Evolutionary conservation across 2,113 vertebrate species (phyloP).

Genomic region (Chamaetylas fuelleborni): DNA sequence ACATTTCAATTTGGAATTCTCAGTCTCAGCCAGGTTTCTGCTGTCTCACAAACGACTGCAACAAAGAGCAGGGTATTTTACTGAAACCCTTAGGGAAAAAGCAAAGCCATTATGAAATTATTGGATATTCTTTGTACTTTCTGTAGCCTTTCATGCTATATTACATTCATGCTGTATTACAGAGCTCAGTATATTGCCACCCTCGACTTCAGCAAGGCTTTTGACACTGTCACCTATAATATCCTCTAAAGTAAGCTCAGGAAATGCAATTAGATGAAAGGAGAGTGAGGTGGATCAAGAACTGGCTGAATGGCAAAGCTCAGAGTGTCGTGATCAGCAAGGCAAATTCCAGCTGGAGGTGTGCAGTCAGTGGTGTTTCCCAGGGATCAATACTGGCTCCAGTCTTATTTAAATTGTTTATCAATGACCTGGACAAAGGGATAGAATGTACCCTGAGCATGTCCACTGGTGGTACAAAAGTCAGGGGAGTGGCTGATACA

Average conservation of each 20-base stretch:
- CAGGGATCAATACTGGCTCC: neutral
- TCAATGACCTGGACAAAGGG: neutral
- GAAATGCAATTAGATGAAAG: neutral
- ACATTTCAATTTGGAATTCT: neutral
- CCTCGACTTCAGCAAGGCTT: fast-evolving
- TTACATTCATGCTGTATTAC: neutral
- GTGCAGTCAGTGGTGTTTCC: neutral
- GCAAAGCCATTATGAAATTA: neutral
- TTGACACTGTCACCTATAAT: neutral
- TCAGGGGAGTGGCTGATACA: fast-evolving
- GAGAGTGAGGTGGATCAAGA: neutral
- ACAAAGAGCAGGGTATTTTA: neutral
- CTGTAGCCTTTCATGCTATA: neutral
- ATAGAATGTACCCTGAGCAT: neutral
- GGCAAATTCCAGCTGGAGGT: neutral
- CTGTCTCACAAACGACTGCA: neutral
- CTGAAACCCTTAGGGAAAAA: neutral
- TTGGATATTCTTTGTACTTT: neutral
- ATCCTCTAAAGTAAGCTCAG: neutral
- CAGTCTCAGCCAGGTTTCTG: neutral
- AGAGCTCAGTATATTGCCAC: neutral
- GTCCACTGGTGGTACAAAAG: neutral
- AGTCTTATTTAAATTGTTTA: neutral
- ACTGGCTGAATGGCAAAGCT: neutral
- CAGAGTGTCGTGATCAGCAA: neutral